Base-by-base conservation (phyloP, 2,888 invertebrate species). In the Dicyrtomina minuta region DNA sequence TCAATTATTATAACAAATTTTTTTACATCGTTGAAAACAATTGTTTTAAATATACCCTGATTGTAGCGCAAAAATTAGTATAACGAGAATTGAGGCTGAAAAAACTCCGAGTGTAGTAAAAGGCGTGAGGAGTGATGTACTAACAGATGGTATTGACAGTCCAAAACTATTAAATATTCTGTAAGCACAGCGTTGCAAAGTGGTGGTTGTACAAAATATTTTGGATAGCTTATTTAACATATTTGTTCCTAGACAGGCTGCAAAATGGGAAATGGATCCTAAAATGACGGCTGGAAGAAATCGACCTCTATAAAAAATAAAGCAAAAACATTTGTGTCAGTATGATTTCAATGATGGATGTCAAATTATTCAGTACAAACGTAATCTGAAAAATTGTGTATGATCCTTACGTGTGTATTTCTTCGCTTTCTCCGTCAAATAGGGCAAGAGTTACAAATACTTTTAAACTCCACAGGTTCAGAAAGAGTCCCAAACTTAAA, bases 351-450 rank as follows among this genome's bases (percentile, higher is more conserved):
- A n/a, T n/a, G n/a, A n/a, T n/a, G n/a, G n/a, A n/a, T n/a, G n/a
- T n/a, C n/a, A n/a, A n/a, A n/a, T n/a, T n/a, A n/a, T n/a, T n/a
- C n/a, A n/a, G n/a, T n/a, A n/a, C n/a, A n/a, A n/a, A n/a, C n/a
- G n/a, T n/a, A n/a, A n/a, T n/a, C n/a, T n/a, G n/a, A n/a, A n/a
- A n/a, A n/a, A n/a, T n/a, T n/a, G n/a, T n/a, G n/a, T n/a, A n/a
- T n/a, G n/a, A n/a, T 53, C 26, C 74, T 70, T 70, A 77, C 77
- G 76, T 77, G 26, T 77, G 77, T 67, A 77, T 77, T 70, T 73
- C 76, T 39, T 71, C 72, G 53, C 65, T 64, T 46, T 70, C 70
- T 41, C 67, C 71, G 22, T 64, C 68, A 33, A 75, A 66, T 13
- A 70, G 53, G 1, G 73, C 72, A 41, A 77, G 27, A 22, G 73